Percentiles rank a stretch among this genome's conserved stretches.
Conservation (phyloP, 2,113 vertebrate species). For the Talpa occidentalis region DNA sequence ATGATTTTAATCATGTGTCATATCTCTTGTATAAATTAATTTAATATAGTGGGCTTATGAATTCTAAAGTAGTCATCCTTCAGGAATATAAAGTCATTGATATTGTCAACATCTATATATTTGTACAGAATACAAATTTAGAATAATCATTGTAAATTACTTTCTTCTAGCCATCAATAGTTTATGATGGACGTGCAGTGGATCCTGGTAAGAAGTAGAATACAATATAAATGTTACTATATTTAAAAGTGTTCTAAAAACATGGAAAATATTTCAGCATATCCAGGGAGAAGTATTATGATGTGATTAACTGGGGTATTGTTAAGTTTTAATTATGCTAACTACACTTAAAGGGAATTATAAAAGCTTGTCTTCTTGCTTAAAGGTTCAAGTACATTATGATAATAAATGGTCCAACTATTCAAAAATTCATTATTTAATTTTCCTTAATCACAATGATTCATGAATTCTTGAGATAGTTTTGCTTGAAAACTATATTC, state of each 20-base stretch:
- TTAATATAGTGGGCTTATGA: not conserved
- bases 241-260: not conserved
- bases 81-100: not conserved
- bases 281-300: not conserved
- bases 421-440: conserved; percentile 36
- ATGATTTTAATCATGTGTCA: not conserved
- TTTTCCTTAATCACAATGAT: conserved; percentile 6
- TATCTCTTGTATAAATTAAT: conserved; percentile 1
- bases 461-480: not conserved
- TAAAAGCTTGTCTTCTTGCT: conserved; percentile 6
- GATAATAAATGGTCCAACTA: not conserved
- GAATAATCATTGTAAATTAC: not conserved
- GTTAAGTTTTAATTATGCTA: conserved; percentile 19
- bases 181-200: conserved; percentile 45
- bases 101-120: not conserved
- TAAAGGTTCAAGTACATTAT: not conserved
- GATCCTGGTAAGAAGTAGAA: conserved; percentile 48
- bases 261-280: not conserved
- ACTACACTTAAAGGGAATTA: conserved; percentile 5
- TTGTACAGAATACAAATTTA: not conserved
- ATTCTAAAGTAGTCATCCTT: not conserved
- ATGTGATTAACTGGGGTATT: not conserved
- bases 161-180: conserved; percentile 44
- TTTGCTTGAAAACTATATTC: conserved; percentile 1
- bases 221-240: not conserved